Evolutionary conservation across 2,113 vertebrate genomes (phyloP).

Genomic region (Burhinus bistriatus): DNA sequence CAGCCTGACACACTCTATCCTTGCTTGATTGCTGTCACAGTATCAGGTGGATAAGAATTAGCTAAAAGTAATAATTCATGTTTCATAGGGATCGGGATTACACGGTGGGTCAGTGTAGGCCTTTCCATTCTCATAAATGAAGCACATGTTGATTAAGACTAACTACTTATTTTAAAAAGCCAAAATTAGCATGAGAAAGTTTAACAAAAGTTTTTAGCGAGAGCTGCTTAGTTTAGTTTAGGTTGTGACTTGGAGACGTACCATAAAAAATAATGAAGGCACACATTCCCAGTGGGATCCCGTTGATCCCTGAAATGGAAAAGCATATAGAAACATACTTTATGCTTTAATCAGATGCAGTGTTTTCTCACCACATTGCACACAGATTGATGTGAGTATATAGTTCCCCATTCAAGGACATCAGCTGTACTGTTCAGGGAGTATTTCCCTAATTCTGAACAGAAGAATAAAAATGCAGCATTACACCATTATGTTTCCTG

Average conservation of each 20-base stretch:
- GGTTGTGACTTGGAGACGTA: background rate
- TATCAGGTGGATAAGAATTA: background rate
- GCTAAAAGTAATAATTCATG: background rate
- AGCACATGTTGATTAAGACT: background rate
- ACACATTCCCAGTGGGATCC: background rate
- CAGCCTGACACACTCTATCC: background rate
- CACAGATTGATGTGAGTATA: background rate
- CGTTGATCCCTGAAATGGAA: background rate
- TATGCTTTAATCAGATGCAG: background rate
- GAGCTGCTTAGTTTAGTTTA: background rate
- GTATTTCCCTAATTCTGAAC: background rate
- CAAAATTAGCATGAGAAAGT: background rate
- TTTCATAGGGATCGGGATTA: background rate
- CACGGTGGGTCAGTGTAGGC: background rate
- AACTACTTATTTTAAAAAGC: background rate
- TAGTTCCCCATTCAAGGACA: background rate
- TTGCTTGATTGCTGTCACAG: background rate
- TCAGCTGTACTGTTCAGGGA: background rate
- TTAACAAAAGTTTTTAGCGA: background rate
- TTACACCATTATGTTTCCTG: background rate
- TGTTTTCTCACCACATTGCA: fast-evolving
- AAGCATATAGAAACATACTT: background rate
- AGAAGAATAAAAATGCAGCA: background rate
- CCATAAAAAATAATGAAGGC: background rate
- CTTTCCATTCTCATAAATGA: background rate